phyloP scores from a whole-genome alignment of 2,113 vertebrate genomes.

The Semicossyphus pulcher region DNA sequence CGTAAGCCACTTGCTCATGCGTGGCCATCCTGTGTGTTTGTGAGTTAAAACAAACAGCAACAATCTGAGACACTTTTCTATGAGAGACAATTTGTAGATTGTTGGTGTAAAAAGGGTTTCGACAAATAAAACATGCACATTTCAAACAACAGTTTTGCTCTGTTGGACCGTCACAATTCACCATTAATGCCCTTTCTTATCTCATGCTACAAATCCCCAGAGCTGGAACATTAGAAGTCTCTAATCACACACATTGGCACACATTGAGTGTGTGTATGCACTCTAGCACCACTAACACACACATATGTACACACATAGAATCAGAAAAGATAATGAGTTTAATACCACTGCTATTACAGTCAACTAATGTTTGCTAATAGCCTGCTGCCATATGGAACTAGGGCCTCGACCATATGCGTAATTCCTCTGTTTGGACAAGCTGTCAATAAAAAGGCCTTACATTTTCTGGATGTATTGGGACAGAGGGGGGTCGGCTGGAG shows the following conservation, averaged over 20 bases:
- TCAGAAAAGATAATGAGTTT: conserved; percentile 77
- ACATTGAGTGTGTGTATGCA: conserved; percentile 31
- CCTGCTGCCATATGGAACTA: conserved; percentile 72
- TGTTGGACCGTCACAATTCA: conserved; percentile 67
- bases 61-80: conserved; percentile 11
- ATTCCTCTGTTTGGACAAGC: conserved; percentile 79
- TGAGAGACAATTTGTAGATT: conserved; percentile 49
- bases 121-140: conserved; percentile 32
- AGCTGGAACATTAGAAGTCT: conserved; percentile 76
- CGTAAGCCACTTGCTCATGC: conserved; percentile 58
- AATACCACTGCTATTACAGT: conserved; percentile 75
- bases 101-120: conserved; percentile 27
- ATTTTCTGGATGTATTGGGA: conserved; percentile 54
- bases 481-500: not conserved
- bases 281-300: not conserved
- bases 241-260: conserved; percentile 72
- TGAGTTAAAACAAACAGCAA: conserved; percentile 25
- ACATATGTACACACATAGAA: conserved; percentile 46
- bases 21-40: conserved; percentile 45
- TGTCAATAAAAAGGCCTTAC: conserved; percentile 70
- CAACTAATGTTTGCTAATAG: conserved; percentile 81
- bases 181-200: conserved; percentile 77
- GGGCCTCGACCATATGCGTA: conserved; percentile 70
- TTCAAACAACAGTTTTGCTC: conserved; percentile 66
- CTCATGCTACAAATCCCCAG: conserved; percentile 73